Evolutionary conservation across 2,888 invertebrate genomes (phyloP).

Genomic region (Ochlodes sylvanus): DNA sequence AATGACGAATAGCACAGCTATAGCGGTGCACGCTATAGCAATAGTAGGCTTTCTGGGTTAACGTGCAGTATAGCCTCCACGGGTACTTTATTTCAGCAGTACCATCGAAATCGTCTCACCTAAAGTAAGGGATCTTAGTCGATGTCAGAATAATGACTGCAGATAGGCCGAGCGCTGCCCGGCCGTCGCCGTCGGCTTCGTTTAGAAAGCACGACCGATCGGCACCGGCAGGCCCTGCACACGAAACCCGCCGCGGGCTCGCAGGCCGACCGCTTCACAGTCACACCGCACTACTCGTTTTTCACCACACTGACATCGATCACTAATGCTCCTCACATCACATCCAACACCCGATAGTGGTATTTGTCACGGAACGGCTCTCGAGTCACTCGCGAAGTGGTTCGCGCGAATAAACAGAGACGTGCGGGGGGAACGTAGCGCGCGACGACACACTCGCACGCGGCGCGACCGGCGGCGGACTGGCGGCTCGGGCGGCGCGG

Average conservation of each 20-base stretch:
- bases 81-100: background rate
- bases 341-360: conserved; percentile 45
- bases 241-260: conserved; percentile 63
- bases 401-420: conserved; percentile 55
- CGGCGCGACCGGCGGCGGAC: conserved; percentile 53
- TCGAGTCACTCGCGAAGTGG: conserved; percentile 51
- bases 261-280: conserved; percentile 62
- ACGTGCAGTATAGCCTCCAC: too few relatives aligned
- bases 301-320: conserved; percentile 46
- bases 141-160: conserved; percentile 4
- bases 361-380: conserved; percentile 53
- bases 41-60: too few relatives aligned
- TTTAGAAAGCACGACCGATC: conserved; percentile 65
- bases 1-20: too few relatives aligned
- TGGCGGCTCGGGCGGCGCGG: conserved; percentile 45
- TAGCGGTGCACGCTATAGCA: too few relatives aligned
- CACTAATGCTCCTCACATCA: conserved; percentile 39
- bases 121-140: conserved; percentile 45
- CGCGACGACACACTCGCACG: conserved; percentile 32
- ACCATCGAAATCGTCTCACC: conserved; percentile 52
- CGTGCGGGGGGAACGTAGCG: conserved; percentile 52
- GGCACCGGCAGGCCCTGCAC: conserved; percentile 47
- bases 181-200: conserved; percentile 53
- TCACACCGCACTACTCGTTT: conserved; percentile 53
- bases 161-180: conserved; percentile 37